Conservation (phyloP, 2,888 invertebrate genomes). For the Macrophya alboannulata region DNA sequence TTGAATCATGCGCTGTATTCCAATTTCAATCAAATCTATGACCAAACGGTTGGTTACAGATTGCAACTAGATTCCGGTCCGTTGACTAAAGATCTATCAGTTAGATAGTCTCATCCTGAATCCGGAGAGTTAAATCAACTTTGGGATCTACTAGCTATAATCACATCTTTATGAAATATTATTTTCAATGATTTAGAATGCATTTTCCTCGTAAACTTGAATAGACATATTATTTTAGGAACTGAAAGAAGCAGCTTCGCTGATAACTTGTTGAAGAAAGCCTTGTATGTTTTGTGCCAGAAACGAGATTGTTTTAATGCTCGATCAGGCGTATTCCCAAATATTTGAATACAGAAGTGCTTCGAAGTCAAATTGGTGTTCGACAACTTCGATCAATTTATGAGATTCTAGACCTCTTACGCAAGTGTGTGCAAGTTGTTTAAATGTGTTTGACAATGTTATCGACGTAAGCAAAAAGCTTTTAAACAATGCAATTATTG, state of each 20-base stretch:
- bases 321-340: not conserved
- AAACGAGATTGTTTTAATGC: not conserved
- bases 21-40: too few species aligned
- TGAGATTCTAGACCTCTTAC: not conserved
- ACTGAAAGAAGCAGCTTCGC: not conserved
- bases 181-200: not conserved
- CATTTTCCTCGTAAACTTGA: not conserved
- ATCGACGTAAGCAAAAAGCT: not conserved
- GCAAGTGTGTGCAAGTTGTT: not conserved
- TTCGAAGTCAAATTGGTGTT: not conserved
- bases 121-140: too few species aligned
- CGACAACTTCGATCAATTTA: not conserved
- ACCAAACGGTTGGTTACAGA: too few species aligned
- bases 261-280: not conserved
- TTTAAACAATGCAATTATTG: not conserved
- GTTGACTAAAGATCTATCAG: too few species aligned
- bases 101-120: too few species aligned
- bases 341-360: not conserved
- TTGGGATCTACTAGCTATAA: not conserved
- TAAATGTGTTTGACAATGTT: not conserved
- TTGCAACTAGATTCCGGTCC: too few species aligned
- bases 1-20: too few species aligned
- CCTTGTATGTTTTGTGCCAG: not conserved
- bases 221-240: not conserved
- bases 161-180: not conserved